A percentile compares a stretch with the other conserved stretches of the same genome.
phyloP scores from a whole-genome alignment of 2,797 vertebrate genomes.

The Ataeniobius toweri region DNA sequence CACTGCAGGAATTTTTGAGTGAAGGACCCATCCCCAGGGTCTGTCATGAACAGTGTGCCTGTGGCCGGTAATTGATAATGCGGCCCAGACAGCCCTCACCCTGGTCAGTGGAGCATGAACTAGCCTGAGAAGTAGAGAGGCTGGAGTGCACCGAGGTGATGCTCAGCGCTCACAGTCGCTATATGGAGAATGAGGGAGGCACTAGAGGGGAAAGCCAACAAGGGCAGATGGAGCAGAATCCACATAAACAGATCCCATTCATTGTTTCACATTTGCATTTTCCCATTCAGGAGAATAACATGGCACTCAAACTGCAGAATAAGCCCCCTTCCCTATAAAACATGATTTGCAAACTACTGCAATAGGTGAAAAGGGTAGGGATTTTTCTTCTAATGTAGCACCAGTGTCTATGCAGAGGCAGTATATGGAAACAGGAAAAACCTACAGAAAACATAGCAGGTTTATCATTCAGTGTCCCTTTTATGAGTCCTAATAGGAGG shows the following conservation, averaged over 20 bases:
- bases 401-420: slow-evolving; percentile 14
- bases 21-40: slow-evolving; percentile 66
- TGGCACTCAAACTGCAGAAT: slow-evolving; percentile 19
- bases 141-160: slow-evolving; percentile 64
- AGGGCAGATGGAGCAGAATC: slow-evolving; percentile 47
- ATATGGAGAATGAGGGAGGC: slow-evolving; percentile 41
- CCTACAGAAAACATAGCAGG: slow-evolving; percentile 33
- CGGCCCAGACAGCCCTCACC: slow-evolving; percentile 68
- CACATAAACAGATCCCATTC: slow-evolving; percentile 51
- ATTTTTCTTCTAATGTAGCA: slow-evolving; percentile 11
- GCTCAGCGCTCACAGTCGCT: slow-evolving; percentile 60
- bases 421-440: slow-evolving; percentile 11
- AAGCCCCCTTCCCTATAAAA: neutral
- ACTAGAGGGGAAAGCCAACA: slow-evolving; percentile 41
- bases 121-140: slow-evolving; percentile 69
- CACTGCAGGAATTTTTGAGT: slow-evolving; percentile 65
- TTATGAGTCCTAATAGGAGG: slow-evolving; percentile 46
- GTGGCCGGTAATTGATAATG: slow-evolving; percentile 80
- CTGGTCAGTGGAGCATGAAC: slow-evolving; percentile 75
- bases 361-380: slow-evolving; percentile 8
- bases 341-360: neutral
- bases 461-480: slow-evolving; percentile 37
- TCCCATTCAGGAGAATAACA: slow-evolving; percentile 17
- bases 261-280: slow-evolving; percentile 49
- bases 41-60: slow-evolving; percentile 75